Evolutionary conservation across 2,797 vertebrate genomes (phyloP), one percentile per base, ranked within the genome.

Genomic region (Lateolabrax maculatus): DNA sequence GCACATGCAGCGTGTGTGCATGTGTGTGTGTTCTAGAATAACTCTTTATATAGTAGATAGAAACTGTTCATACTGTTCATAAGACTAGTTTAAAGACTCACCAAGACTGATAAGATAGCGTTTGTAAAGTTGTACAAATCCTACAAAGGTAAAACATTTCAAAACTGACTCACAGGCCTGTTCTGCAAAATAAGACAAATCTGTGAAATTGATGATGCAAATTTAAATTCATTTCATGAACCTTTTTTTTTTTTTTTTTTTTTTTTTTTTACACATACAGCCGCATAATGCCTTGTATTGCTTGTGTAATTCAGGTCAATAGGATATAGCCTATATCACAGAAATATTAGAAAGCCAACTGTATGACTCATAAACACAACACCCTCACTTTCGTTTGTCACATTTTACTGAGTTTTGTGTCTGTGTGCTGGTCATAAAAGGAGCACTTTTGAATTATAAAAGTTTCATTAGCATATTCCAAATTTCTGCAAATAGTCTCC

Each of bases 391-490:
- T 62, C 0, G 21, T 62, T 63, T 62, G 75, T 66, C 66, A 71
- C 34, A 60, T 58, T 75, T 57, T 39, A 18, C 46, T 46, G 44
- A 55, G 19, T 19, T 81, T 46, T 81, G 71, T 56, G 46, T 61
- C 69, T 49, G 25, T 37, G 10, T 34, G 55, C 27, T 37, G 67
- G 12, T 75, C 68, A 71, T 71, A 57, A 72, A 37, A 48, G 23
- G 16, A 67, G 6, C 44, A 71, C 49, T 82, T 80, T 36, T 85
- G 27, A 74, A 82, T 82, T 67, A 75, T n/a, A 70, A 39, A 82
- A 71, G 77, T 70, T 21, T 34, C 25, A 84, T 84, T 67, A 62
- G 52, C 46, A 73, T 68, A 68, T 60, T 79, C 43, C 27, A 62
- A 18, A 62, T 37, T 12, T 41, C 63, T 52, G 39, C 36, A 77